Percentiles rank a stretch among this genome's conserved stretches.
Conservation (phyloP, 2,888 invertebrate species). For the Euproctis similis region DNA sequence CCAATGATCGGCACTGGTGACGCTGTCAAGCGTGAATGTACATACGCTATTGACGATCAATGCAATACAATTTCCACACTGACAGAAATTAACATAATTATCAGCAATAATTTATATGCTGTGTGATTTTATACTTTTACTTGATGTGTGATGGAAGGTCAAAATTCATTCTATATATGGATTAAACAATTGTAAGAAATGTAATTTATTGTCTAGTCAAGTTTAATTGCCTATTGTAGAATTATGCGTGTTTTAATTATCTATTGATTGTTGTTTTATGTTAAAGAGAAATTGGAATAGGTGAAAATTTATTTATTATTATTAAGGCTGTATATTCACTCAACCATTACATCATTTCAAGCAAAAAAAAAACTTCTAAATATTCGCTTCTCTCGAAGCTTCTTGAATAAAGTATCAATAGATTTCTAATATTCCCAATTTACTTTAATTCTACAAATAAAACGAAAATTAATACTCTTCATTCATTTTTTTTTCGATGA, state of each 20-base stretch:
- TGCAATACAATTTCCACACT: slow-evolving; percentile 13
- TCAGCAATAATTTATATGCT: slow-evolving; percentile 17
- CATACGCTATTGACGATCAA: slow-evolving; percentile 26
- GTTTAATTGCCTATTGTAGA: slow-evolving; percentile 20
- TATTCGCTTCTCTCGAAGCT: no score
- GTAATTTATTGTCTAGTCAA: slow-evolving; percentile 18
- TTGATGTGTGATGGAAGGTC: slow-evolving; percentile 19
- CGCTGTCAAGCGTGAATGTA: slow-evolving; percentile 25
- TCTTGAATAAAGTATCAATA: no score
- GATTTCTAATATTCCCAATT: no score
- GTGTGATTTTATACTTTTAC: slow-evolving; percentile 21
- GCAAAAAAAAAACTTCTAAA: no score
- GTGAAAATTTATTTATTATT: no score
- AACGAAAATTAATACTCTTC: no score
- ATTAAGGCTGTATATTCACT: no score
- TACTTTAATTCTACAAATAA: no score
- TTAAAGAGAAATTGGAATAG: no score
- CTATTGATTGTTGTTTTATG: slow-evolving; percentile 3
- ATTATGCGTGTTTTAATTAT: slow-evolving; percentile 12
- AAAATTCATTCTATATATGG: slow-evolving; percentile 2
- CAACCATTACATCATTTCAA: no score
- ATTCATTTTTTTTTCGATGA: no score
- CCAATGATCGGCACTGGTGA: slow-evolving; percentile 21
- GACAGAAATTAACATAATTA: slow-evolving; percentile 27
- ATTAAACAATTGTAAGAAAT: slow-evolving; percentile 10